Evolutionary conservation across 2,888 invertebrate genomes (phyloP).

Genomic region (Orgyia antiqua): DNA sequence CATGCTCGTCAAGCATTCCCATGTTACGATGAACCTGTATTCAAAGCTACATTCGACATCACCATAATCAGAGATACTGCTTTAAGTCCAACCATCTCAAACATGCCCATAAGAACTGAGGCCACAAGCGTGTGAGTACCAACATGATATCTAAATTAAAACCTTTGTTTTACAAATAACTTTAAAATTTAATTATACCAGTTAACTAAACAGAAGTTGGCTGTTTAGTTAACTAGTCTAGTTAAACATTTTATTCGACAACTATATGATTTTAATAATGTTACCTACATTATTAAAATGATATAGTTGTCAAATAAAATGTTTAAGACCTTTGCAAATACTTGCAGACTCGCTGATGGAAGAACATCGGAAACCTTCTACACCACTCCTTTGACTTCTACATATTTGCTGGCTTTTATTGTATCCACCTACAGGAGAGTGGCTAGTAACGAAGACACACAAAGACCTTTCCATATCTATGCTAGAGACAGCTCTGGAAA

Average conservation of each 20-base stretch:
- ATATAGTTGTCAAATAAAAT: too few species aligned
- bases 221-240: too few species aligned
- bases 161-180: too few species aligned
- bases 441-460: conserved; percentile 26
- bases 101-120: conserved; percentile 78
- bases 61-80: conserved; percentile 77
- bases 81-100: conserved; percentile 77
- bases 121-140: conserved; percentile 42
- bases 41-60: conserved; percentile 87
- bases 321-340: too few species aligned
- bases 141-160: too few species aligned
- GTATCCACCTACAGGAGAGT: conserved; percentile 84
- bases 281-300: too few species aligned
- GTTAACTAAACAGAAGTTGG: too few species aligned
- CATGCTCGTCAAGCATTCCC: conserved; percentile 90
- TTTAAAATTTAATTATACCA: too few species aligned
- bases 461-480: conserved; percentile 55
- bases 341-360: conserved; percentile 30
- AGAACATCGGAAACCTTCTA: conserved; percentile 62
- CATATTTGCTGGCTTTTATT: conserved; percentile 91
- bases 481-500: conserved; percentile 58
- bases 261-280: too few species aligned
- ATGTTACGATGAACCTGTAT: conserved; percentile 91
- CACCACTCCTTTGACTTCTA: conserved; percentile 83
- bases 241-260: too few species aligned